Base-by-base conservation (phyloP, 2,888 invertebrate species). In the Amorpha juglandis region DNA sequence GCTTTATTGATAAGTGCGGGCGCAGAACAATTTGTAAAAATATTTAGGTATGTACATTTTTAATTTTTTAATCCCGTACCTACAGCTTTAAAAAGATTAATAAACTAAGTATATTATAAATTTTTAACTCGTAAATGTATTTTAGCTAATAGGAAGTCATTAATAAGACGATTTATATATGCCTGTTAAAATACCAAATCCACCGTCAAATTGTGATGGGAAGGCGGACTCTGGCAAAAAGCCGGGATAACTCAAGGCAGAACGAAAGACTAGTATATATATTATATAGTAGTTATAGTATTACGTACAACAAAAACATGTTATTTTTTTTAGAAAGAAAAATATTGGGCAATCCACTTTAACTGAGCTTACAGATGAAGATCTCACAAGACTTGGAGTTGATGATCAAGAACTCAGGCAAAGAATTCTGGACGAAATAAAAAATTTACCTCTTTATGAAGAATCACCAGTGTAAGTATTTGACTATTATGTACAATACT, bases 321-420 rank as follows among this genome's bases (percentile, higher is more conserved):
- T n/a, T 4, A 64, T 45, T 45, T 64, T 16, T 75, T 79, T 62
- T 73, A 93, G 93, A 70, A 86, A 87, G 75, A 78, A 85, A 51
- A 89, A 92, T 70, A 91, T 93, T 75, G 91, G 92, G 1, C 91
- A 92, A 74, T 83, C 82, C 65, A 91, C 91, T 50, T 76, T 93
- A 55, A 77, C 87, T 66, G 90, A 92, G 78, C 75, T 94, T 67
- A 81, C 85, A 48, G 88, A 93, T 66, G 91, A 90, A 76, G 93
- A 94, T 77, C 80, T 94, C 27, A 72, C 80, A 9, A 89, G 84
- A 71, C 77, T 94, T 65, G 93, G 93, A 66, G 81, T 94, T 50
- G 88, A 89, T 71, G 85, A 91, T 75, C 71, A 76, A 55, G 71
- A 79, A 52, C 79, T 91, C 47, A 84, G 93, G 76, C 74, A 73